A percentile compares a stretch with the other conserved stretches of the same genome.
These are phyloP conservation scores for Stichodactyla mertensii DNA, from an alignment of 64 coral and sea anemone species.

Conservation along the genomic window DNA sequence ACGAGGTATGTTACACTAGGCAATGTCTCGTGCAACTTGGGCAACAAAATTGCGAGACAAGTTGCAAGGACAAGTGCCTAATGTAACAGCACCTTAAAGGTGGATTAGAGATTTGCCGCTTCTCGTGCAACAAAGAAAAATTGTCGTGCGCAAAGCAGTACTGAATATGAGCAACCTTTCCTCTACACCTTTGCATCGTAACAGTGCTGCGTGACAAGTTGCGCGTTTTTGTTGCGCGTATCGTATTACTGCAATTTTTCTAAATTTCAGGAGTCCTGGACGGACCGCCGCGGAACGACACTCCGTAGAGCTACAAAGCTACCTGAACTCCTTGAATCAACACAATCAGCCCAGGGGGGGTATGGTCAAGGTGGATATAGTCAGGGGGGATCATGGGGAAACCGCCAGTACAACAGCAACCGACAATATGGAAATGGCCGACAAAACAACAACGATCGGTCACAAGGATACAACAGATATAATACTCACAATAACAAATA, in stretches of 20 bases:
- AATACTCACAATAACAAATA: neutral
- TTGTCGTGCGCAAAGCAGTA: too few species aligned
- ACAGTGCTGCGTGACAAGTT: too few species aligned
- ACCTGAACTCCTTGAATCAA: constrained; percentile 39
- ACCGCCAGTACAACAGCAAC: neutral
- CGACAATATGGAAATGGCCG: constrained; percentile 3
- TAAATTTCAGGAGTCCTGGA: constrained; percentile 48
- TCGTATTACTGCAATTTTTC: neutral
- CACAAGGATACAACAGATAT: constrained; percentile 6
- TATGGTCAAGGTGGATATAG: neutral
- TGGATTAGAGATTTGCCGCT: too few species aligned
- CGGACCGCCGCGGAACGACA: constrained; percentile 34
- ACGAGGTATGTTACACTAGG: too few species aligned
- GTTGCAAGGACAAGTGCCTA: too few species aligned
- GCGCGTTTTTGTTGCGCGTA: too few species aligned
- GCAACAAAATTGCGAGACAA: too few species aligned
- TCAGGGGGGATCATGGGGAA: constrained; percentile 10
- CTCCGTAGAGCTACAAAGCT: constrained; percentile 41
- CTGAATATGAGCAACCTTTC: too few species aligned
- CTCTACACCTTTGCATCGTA: too few species aligned
- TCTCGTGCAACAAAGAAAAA: too few species aligned
- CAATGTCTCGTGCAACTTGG: too few species aligned
- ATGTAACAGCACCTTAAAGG: too few species aligned
- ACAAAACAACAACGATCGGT: neutral
- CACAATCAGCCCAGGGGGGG: neutral